phyloP scores from a whole-genome alignment of 2,888 invertebrate genomes.

The Lottia gigantea region DNA sequence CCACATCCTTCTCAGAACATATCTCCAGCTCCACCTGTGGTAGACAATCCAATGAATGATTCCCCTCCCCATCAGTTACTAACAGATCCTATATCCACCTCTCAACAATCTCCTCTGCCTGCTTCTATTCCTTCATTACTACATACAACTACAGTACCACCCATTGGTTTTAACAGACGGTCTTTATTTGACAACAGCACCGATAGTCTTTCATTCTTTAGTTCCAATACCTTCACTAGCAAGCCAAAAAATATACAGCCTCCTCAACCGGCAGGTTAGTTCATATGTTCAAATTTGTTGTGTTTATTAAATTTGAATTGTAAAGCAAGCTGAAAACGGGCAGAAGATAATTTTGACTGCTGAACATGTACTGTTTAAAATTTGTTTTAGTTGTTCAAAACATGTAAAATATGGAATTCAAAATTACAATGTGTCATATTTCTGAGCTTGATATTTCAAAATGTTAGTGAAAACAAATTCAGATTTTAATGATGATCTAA shows the following conservation, averaged over 20 bases:
- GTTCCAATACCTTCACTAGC: slow-evolving; percentile 53
- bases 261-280: slow-evolving; percentile 12
- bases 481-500: no score
- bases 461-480: no score
- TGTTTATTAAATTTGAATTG: no score
- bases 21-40: neutral
- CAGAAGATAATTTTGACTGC: no score
- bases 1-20: slow-evolving; percentile 19
- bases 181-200: slow-evolving; percentile 29
- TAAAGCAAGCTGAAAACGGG: no score
- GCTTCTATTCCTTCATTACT: slow-evolving; percentile 12
- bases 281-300: no score
- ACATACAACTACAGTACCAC: slow-evolving; percentile 7
- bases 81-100: neutral
- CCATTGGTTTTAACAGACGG: slow-evolving; percentile 22
- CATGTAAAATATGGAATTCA: no score
- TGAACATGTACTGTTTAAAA: no score
- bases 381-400: no score
- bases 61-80: slow-evolving; percentile 13
- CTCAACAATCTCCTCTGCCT: slow-evolving; percentile 11
- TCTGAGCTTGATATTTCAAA: no score
- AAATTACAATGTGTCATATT: no score
- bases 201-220: slow-evolving; percentile 61
- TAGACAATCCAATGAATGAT: neutral
- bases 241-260: slow-evolving; percentile 25